Percentiles rank a stretch among this genome's conserved stretches.
These are phyloP conservation scores for Pocota personata DNA, from an alignment of 2,888 invertebrate genomes.

Conservation along the genomic window DNA sequence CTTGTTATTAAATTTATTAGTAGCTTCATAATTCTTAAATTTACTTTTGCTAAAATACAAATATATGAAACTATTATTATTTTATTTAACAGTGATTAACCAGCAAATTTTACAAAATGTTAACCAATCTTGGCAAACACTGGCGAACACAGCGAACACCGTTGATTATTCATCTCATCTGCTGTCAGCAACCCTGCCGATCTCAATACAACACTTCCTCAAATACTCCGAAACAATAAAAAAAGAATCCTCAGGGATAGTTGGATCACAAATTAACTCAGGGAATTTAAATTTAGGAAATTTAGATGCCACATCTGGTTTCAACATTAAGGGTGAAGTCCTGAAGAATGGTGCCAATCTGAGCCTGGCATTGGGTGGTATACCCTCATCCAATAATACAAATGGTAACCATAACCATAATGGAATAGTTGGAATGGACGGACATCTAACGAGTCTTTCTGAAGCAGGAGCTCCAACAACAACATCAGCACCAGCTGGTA, in stretches of 20 bases:
- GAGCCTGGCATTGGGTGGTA: constrained; percentile 82
- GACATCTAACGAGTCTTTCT: constrained; percentile 79
- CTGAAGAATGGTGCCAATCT: constrained; percentile 82
- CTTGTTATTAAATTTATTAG: too few species aligned
- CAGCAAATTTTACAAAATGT: constrained; percentile 83
- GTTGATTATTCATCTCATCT: constrained; percentile 83
- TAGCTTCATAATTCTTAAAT: too few species aligned
- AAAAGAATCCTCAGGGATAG: constrained; percentile 82
- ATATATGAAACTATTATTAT: constrained; percentile 8
- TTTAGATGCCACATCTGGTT: constrained; percentile 79
- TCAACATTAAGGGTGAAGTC: constrained; percentile 81
- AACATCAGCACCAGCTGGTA: constrained; percentile 81
- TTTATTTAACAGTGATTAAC: constrained; percentile 79
- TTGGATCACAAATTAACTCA: constrained; percentile 80
- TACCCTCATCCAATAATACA: constrained; percentile 78
- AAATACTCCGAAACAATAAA: constrained; percentile 83
- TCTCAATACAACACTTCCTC: constrained; percentile 83
- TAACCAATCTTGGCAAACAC: constrained; percentile 83
- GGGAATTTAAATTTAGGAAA: constrained; percentile 80
- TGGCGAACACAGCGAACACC: constrained; percentile 83
- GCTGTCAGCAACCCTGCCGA: constrained; percentile 83
- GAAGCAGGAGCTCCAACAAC: constrained; percentile 81
- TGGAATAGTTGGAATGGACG: constrained; percentile 80
- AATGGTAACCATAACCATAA: constrained; percentile 79
- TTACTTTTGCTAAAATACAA: too few species aligned